Base-by-base conservation (phyloP, 2,113 vertebrate species). In the Sinocyclocheilus grahami region DNA sequence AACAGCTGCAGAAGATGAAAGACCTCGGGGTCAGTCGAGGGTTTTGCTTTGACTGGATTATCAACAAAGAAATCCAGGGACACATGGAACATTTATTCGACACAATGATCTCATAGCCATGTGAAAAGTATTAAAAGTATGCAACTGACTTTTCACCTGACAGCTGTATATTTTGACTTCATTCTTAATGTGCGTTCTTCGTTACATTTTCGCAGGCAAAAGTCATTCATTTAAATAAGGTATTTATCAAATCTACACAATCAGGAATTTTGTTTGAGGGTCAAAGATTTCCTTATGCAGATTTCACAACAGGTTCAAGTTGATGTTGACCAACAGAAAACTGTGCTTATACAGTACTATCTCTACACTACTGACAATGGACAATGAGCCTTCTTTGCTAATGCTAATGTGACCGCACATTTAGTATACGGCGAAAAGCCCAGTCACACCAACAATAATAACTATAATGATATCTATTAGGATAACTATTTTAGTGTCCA, bases 1-100 rank as follows among this genome's bases (percentile, higher is more conserved):
- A 67, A 82, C 62, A 67, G 79, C 79, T 82, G 79, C n/a, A 69
- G 9, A 67, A 30, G 62, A 82, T 82, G 24, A 51, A 30, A 51
- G 60, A 37, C 48, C 10, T 71, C 16, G 6, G 14, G 63, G 81
- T 71, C 63, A 71, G 9, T 51, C 12, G 24, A 69, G n/a, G 65
- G 63, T 71, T 71, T 82, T 53, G 63, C 63, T 71, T 55, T 33
- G 81, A n/a, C 55, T 82, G 27, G 42, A 53, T 69, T 48, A 69
- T 69, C 81, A 33, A 82, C 27, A 69, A 55, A 71, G 62, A 82
- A 46, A 53, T 51, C 18, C n/a, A 6, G 46, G 4, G 46, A 53
- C 80, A 37, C 5, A 33, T 82, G 81, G 63, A 14, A 53, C 9
- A 9, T 71, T 33, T 12, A 53, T 51, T 9, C 1, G 24, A 82